A percentile compares a stretch with the other conserved stretches of the same genome.
phyloP scores from a whole-genome alignment of 2,888 invertebrate species.

The Plagiodera versicolora region DNA sequence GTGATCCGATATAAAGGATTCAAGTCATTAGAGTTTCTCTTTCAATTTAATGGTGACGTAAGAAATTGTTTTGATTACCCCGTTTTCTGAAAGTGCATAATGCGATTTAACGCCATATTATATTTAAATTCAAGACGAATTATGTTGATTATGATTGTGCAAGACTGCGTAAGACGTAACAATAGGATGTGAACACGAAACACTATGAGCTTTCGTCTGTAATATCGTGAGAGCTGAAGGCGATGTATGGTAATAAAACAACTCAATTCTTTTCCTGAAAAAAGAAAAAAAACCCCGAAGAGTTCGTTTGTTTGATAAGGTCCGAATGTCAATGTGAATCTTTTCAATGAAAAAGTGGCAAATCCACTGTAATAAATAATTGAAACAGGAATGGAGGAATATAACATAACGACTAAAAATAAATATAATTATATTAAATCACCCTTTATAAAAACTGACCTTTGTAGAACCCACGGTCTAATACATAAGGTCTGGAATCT shows the following conservation, averaged over 20 bases:
- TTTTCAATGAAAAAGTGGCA: background rate
- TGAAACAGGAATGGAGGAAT: too few species aligned
- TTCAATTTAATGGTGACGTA: background rate
- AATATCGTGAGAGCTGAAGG: constrained; percentile 27
- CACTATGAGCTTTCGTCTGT: constrained; percentile 3
- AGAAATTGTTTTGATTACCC: too few species aligned
- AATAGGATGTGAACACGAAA: constrained; percentile 13
- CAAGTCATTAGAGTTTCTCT: background rate
- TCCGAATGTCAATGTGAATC: background rate
- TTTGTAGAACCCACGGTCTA: too few species aligned
- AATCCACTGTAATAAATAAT: too few species aligned
- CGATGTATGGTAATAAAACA: constrained; percentile 20
- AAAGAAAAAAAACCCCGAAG: constrained; percentile 9
- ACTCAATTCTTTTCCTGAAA: constrained; percentile 12
- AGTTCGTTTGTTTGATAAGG: constrained; percentile 1
- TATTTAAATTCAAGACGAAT: background rate
- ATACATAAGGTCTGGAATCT: too few species aligned
- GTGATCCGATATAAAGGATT: too few species aligned
- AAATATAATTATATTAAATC: too few species aligned
- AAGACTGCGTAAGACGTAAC: background rate
- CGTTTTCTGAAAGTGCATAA: background rate
- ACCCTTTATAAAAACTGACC: too few species aligned
- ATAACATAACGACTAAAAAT: too few species aligned
- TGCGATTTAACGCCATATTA: background rate
- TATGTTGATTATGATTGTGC: background rate